Evolutionary conservation across 2,797 vertebrate genomes (phyloP), one percentile per base, ranked within the genome.

Genomic region (Nannoperca australis): DNA sequence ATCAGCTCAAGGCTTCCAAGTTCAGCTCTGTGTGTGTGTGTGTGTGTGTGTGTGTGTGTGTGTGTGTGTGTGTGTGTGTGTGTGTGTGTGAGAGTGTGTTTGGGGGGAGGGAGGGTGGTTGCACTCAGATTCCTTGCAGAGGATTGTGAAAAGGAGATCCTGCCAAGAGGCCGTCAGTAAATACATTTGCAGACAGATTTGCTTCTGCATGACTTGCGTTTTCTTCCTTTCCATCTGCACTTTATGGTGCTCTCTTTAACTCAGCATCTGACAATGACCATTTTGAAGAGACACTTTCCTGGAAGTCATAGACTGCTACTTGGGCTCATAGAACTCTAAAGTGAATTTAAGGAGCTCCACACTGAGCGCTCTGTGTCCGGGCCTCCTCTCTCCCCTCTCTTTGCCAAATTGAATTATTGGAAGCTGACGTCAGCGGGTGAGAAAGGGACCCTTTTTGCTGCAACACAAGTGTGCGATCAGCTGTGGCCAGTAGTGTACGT

Each of bases 161-260:
- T 87, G 90, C 88, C 90, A 91, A 88, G 78, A 83, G 64, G 79
- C 78, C 55, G 64, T 88, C 85, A 77, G 84, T 90, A 91, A 91
- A 91, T 90, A 87, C 86, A 90, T 92, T 88, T 91, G 85, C 88
- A 91, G 89, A 92, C 91, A 91, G 88, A 88, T 88, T 92, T 88
- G 79, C 89, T 66, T 70, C 72, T 86, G 82, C 84, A 74, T 82
- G 86, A 79, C 85, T 80, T 75, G 76, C 27, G 24, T 80, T 88
- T 88, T 90, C 77, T 81, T 68, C 78, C 78, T 81, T 74, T 82
- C 76, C 73, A 76, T 85, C 62, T 71, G 60, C 38, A 18, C 58
- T 84, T 81, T 85, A 82, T 13, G 40, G 75, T 7, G 50, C 68
- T 69, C 61, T 40, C 79, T 63, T 38, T 82, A 87, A 80, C 63